Evolutionary conservation across 2,797 vertebrate genomes (phyloP).

Genomic region (Periparus ater): DNA sequence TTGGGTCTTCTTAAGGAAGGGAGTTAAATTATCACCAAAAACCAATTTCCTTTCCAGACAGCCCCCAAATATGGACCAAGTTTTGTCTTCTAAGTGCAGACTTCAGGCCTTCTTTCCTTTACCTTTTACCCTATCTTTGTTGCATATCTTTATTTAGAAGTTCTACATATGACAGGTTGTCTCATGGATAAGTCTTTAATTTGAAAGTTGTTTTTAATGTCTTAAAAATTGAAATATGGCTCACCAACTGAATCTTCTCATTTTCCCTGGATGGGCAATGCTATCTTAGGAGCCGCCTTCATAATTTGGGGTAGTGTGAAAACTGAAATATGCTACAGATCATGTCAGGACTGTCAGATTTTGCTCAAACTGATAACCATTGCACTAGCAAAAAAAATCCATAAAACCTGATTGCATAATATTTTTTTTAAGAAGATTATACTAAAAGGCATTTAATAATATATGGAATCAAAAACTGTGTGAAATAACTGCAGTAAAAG

Average conservation of each 20-base stretch:
- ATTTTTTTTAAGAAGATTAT: neutral
- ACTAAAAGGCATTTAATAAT: neutral
- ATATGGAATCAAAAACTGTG: neutral
- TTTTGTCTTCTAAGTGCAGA: neutral
- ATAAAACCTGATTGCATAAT: neutral
- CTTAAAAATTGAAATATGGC: neutral
- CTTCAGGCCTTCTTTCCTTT: neutral
- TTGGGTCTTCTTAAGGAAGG: neutral
- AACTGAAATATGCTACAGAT: neutral
- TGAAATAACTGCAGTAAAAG: neutral
- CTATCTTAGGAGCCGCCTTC: neutral
- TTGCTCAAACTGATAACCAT: neutral
- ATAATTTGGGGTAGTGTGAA: neutral
- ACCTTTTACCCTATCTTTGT: neutral
- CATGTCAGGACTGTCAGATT: neutral
- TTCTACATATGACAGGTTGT: neutral
- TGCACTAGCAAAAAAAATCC: neutral
- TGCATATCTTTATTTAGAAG: neutral
- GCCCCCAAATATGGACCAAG: neutral
- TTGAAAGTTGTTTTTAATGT: neutral
- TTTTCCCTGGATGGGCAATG: neutral
- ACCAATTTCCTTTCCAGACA: neutral
- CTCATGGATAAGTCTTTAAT: neutral
- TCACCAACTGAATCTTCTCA: neutral
- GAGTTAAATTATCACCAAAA: neutral